phyloP scores from a whole-genome alignment of 2,888 invertebrate genomes.

The Scaptodrosophila latifasciaeformis region DNA sequence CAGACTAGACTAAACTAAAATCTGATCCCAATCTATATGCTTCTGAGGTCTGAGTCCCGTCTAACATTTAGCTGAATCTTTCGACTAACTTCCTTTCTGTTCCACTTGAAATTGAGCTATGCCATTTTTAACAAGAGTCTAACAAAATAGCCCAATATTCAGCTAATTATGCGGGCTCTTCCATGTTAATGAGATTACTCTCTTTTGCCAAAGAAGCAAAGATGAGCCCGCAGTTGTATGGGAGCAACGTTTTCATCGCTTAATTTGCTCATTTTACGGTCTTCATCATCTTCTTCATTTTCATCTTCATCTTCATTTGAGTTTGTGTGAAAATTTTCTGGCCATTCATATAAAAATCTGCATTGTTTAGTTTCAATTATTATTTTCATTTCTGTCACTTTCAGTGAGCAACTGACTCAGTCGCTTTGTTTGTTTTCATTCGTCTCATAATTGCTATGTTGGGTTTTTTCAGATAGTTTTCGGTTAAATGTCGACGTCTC shows the following conservation, averaged over 20 bases:
- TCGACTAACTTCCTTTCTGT: no score
- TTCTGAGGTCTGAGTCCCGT: no score
- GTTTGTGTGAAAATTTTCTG: slow-evolving; percentile 25
- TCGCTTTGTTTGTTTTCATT: slow-evolving; percentile 34
- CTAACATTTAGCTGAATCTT: no score
- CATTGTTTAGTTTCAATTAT: slow-evolving; percentile 20
- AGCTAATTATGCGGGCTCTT: slow-evolving; percentile 11
- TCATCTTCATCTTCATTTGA: no score
- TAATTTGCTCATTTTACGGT: slow-evolving; percentile 62
- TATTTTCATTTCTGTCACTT: slow-evolving; percentile 39
- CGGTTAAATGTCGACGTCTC: slow-evolving; percentile 38
- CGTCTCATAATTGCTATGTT: slow-evolving; percentile 50
- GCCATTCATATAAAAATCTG: slow-evolving; percentile 21
- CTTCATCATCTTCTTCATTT: slow-evolving; percentile 36
- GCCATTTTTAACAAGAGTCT: background rate
- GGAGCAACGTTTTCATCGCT: slow-evolving; percentile 13
- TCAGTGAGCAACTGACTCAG: slow-evolving; percentile 15
- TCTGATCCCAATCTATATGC: no score
- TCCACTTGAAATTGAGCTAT: no score
- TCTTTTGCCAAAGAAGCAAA: no score
- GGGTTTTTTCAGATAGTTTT: slow-evolving; percentile 5
- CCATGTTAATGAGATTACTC: slow-evolving; percentile 28
- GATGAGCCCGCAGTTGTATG: background rate
- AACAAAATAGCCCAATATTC: background rate
- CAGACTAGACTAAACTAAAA: no score